Evolutionary conservation across 1,140 invertebrate species (phyloP).

Genomic region (Nymphalis io): DNA sequence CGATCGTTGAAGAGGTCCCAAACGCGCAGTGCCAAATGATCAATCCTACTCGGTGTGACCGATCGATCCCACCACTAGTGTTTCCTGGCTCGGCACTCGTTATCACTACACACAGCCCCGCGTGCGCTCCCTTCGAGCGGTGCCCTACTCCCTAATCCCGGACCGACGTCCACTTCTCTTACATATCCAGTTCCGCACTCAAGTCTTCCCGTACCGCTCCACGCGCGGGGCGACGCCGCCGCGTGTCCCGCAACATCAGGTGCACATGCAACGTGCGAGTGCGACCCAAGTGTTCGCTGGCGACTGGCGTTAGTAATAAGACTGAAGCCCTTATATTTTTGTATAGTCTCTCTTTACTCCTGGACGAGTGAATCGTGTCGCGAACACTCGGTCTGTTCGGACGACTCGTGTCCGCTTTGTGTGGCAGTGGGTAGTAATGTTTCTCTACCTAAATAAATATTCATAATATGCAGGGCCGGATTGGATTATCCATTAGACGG

Average conservation of each 20-base stretch:
- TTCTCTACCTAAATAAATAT: too few species aligned
- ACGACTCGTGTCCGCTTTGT: background rate
- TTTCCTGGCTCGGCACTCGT: constrained; percentile 7
- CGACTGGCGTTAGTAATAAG: background rate
- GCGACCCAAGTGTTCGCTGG: background rate
- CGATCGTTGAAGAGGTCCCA: background rate
- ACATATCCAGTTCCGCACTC: constrained; percentile 1
- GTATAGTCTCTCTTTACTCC: constrained; percentile 16
- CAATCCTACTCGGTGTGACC: too few species aligned
- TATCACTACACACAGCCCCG: background rate
- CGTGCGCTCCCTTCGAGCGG: background rate
- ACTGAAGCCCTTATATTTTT: constrained; percentile 27
- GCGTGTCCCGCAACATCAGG: too few species aligned
- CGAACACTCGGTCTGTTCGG: background rate
- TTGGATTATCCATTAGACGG: too few species aligned
- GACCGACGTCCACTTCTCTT: background rate
- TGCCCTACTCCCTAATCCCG: background rate
- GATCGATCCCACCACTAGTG: background rate
- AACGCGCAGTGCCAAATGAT: constrained; percentile 6
- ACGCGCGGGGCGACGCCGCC: background rate
- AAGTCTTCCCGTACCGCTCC: background rate
- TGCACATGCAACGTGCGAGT: background rate
- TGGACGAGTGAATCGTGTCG: background rate
- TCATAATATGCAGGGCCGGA: too few species aligned
- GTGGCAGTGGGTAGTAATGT: background rate